These are phyloP conservation scores for Listronotus oregonensis DNA, from an alignment of 1,140 invertebrate genomes.

Conservation along the genomic window DNA sequence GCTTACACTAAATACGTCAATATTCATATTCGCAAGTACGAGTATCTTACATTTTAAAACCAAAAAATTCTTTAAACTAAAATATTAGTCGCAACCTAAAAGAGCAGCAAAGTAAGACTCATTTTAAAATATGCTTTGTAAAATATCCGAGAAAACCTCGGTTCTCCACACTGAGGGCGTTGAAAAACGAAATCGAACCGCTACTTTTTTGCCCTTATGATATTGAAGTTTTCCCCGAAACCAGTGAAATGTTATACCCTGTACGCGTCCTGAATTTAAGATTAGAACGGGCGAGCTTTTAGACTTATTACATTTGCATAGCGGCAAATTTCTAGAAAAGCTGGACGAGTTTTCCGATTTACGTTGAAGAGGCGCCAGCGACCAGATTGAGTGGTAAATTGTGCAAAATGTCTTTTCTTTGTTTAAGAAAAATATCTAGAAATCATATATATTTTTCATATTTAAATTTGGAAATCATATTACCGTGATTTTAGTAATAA, in stretches of 20 bases:
- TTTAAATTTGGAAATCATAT: too few relatives aligned
- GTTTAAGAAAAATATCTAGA: too few relatives aligned
- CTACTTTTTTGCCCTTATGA: conserved; percentile 28
- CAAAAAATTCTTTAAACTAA: too few relatives aligned
- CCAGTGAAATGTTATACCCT: conserved; percentile 29
- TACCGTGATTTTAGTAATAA: too few relatives aligned
- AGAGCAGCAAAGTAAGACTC: too few relatives aligned
- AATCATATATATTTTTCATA: too few relatives aligned
- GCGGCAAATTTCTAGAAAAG: conserved; percentile 24
- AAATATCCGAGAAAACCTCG: conserved; percentile 18
- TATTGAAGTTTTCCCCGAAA: conserved; percentile 33
- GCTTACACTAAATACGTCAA: too few relatives aligned
- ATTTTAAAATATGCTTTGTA: too few relatives aligned
- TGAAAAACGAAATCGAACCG: conserved; percentile 27
- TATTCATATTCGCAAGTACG: too few relatives aligned
- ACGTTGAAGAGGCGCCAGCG: neutral
- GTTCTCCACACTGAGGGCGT: conserved; percentile 29
- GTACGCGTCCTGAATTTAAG: conserved; percentile 30
- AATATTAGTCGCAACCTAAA: too few relatives aligned
- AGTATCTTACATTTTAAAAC: too few relatives aligned
- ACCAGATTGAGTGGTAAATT: neutral
- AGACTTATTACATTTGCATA: conserved; percentile 37
- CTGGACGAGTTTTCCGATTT: conserved; percentile 10
- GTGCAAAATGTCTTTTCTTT: too few relatives aligned
- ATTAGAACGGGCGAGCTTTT: conserved; percentile 26